Percentiles rank a stretch among this genome's conserved stretches.
Evolutionary conservation across 2,888 invertebrate species (phyloP).

Genomic region (Deilephila porcellus): DNA sequence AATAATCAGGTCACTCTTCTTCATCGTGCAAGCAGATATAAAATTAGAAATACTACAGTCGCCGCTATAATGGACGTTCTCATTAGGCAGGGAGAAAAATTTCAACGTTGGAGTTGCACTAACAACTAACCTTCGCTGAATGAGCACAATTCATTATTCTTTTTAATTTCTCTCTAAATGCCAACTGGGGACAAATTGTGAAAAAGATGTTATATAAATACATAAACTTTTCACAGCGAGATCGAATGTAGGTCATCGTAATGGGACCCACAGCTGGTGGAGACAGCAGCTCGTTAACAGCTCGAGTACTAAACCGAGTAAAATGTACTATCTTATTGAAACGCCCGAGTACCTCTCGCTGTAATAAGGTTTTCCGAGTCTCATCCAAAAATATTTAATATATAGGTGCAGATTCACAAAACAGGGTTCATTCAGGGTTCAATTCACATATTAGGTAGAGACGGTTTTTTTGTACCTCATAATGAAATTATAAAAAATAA

Average conservation of each 20-base stretch:
- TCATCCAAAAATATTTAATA: too few relatives aligned
- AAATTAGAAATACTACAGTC: background rate
- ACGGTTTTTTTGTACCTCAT: too few relatives aligned
- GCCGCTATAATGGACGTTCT: background rate
- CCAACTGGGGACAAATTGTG: background rate
- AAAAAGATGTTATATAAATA: constrained; percentile 14
- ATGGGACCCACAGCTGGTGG: background rate
- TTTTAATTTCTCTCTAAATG: constrained; percentile 11
- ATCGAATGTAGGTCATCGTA: constrained; percentile 5
- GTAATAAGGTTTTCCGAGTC: too few relatives aligned
- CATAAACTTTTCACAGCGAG: constrained; percentile 10
- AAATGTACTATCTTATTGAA: too few relatives aligned
- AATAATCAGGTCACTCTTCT: constrained; percentile 1
- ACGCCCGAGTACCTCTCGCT: too few relatives aligned
- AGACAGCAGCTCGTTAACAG: background rate
- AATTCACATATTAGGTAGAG: too few relatives aligned
- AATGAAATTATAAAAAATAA: too few relatives aligned
- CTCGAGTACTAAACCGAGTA: too few relatives aligned
- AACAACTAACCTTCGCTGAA: background rate
- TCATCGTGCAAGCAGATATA: background rate
- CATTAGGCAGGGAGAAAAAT: background rate
- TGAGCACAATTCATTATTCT: constrained; percentile 12
- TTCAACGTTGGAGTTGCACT: background rate
- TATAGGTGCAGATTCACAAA: too few relatives aligned
- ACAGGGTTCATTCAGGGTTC: too few relatives aligned